Conservation (phyloP, 2,113 vertebrate species). For the Amia ocellicauda region DNA sequence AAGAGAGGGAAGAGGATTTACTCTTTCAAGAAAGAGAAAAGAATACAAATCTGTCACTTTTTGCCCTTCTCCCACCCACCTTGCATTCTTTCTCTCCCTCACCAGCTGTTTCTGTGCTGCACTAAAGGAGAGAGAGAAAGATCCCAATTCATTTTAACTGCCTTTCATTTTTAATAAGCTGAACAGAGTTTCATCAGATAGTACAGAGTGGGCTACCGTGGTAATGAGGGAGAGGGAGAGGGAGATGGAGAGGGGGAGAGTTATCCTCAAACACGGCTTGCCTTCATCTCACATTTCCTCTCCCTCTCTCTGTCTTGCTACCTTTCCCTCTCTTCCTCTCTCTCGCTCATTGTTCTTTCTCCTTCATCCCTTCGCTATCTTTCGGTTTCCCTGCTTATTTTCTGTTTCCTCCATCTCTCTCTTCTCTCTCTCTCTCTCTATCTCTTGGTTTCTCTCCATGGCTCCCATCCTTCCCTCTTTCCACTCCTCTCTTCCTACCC, state of each 20-base stretch:
- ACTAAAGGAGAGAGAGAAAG: no score
- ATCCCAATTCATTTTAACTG: background rate
- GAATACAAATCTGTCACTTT: no score
- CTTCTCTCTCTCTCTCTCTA: background rate
- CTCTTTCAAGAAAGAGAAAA: no score
- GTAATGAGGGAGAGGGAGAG: background rate
- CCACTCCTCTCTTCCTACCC: constrained; percentile 7
- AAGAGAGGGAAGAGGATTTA: no score
- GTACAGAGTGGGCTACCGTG: background rate
- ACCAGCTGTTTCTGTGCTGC: no score
- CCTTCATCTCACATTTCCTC: background rate
- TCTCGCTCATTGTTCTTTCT: constrained; percentile 12
- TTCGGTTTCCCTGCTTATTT: no score
- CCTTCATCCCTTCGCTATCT: no score
- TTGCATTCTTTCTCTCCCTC: no score
- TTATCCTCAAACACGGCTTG: background rate
- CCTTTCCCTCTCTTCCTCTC: constrained; percentile 21
- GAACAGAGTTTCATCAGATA: background rate
- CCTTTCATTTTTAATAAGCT: background rate
- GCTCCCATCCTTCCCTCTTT: constrained; percentile 23
- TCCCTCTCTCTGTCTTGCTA: constrained; percentile 3
- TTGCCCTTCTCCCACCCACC: no score
- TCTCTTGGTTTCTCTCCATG: background rate
- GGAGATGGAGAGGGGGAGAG: background rate
- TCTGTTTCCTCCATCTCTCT: background rate